Base-by-base conservation (phyloP, 92 coral and sea anemone genomes). In the Phenganax subtilis region DNA sequence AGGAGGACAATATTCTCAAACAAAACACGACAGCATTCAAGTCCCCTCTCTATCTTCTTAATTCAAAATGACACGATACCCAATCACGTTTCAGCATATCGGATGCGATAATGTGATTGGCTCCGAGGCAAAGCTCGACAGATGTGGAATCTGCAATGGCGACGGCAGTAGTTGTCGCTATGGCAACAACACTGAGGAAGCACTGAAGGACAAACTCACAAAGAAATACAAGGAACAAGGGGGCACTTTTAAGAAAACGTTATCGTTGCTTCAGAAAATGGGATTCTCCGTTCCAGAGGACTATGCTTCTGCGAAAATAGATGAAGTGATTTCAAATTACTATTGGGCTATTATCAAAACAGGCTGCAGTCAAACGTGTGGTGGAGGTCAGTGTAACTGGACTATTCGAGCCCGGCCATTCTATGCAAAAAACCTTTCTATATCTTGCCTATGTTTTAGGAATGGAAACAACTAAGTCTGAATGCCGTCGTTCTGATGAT, bases 111-210 rank as follows among this genome's bases (percentile, higher is more conserved):
- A 87, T 11, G 76, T 87, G 57, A 90, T 96, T 80, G 99, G 97
- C 61, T 96, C 99, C 47, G 81, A 68, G n/a, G 99, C 99, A 37
- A 93, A 92, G 53, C 54, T 92, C 30, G 99, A 96, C 82, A 88
- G 99, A 59, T 96, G 99, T 61, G 99, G 99, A 11, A 91, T 96
- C 58, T 96, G 99, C 77, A 93, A 96, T 66, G 99, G 97, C 53
- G 99, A 96, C 57, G 99, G 99, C 11, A 86, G 96, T 65, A 84
- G 93, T 10, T 96, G 99, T 72, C 67, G 78, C 29, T 85, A 85
- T 0, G 91, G 90, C 15, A 89, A 88, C 80, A 89, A 75, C 72
- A 86, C 91, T 9, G 86, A 86, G 37, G 80, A 88, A 15, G 85
- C 81, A 57, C 57, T 85, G 51, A 96, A 92, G 85, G 91, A 90